phyloP scores from a whole-genome alignment of 2,888 invertebrate species.

The Hecatera dysodea region DNA sequence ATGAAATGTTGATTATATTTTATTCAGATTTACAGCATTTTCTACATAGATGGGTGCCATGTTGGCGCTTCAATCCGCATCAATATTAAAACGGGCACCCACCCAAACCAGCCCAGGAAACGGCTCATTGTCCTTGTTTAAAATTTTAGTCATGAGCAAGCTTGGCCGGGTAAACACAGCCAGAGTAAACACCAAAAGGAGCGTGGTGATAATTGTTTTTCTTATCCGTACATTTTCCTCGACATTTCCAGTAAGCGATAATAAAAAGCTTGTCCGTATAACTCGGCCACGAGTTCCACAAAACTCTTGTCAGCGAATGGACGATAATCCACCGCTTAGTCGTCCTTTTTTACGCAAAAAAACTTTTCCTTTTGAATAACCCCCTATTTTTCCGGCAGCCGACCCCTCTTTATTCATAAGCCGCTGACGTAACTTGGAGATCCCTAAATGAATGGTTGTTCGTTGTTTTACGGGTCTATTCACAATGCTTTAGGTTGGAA shows the following conservation, averaged over 20 bases:
- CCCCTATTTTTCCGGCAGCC: slow-evolving; percentile 84
- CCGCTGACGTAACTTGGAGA: slow-evolving; percentile 88
- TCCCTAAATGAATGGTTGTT: slow-evolving; percentile 90
- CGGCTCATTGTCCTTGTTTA: slow-evolving; percentile 67
- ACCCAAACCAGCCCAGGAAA: slow-evolving; percentile 65
- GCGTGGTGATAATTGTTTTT: slow-evolving; percentile 76
- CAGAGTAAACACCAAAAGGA: slow-evolving; percentile 65
- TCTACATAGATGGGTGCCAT: slow-evolving; percentile 17
- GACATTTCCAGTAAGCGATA: slow-evolving; percentile 77
- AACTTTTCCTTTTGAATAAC: slow-evolving; percentile 87
- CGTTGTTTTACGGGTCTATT: slow-evolving; percentile 90
- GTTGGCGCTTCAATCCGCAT: slow-evolving; percentile 52
- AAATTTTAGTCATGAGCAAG: slow-evolving; percentile 69
- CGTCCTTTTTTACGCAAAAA: slow-evolving; percentile 84
- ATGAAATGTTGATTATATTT: slow-evolving; percentile 22
- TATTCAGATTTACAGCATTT: slow-evolving; percentile 29
- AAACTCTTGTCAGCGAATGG: slow-evolving; percentile 86
- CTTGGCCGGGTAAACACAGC: slow-evolving; percentile 55
- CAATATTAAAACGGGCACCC: slow-evolving; percentile 61
- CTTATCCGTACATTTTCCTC: slow-evolving; percentile 72
- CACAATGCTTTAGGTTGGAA: slow-evolving; percentile 87
- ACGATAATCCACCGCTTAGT: slow-evolving; percentile 87
- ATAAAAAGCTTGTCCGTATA: slow-evolving; percentile 82
- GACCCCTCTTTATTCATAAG: slow-evolving; percentile 89
- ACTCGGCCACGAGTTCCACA: slow-evolving; percentile 81